Evolutionary conservation across 2,797 vertebrate species (phyloP), one percentile per base, ranked within the genome.

Genomic region (Parambassis ranga): DNA sequence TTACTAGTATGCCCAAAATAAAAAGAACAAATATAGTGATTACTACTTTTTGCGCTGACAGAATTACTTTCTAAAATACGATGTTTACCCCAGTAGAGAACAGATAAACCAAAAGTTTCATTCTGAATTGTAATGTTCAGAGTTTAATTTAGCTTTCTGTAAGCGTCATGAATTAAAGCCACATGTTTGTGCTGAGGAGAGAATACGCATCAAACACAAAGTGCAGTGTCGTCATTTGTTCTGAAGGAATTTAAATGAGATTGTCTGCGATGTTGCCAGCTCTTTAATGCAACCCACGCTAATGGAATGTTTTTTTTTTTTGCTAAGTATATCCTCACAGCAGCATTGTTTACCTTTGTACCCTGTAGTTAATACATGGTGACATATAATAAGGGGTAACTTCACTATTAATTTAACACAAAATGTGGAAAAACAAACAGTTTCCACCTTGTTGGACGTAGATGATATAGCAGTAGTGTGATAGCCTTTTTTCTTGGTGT

Each of bases 11-110:
- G 11, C 26, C 16, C 8, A 9, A 63, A 63, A 67, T 39, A 65
- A 71, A 73, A 50, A 39, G 63, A 63, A 67, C 39, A 65, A 71
- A 73, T 50, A 39, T 37, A 43, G 22, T 31, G 19, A 57, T 58
- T 69, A 26, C 31, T 64, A 57, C 30, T 50, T 65, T 48, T 16
- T 0, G 10, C 4, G 2, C 23, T 36, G 51, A 49, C n/a, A 3
- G 20, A 49, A 50, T 22, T 47, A 13, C 26, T 26, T 42, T 42
- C 10, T 10, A 37, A 14, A 13, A 14, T 28, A 11, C 24, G 18
- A 6, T 55, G 33, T 46, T 71, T 58, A 37, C 38, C 8, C 8
- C 43, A 51, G 26, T 15, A 23, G 24, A 37, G 11, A 32, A 26
- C 7, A 10, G 20, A 32, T 41, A 13, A 28, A 41, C 9, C 31